Base-by-base conservation (phyloP, 2,797 vertebrate species). In the Micrastur ruficollis region DNA sequence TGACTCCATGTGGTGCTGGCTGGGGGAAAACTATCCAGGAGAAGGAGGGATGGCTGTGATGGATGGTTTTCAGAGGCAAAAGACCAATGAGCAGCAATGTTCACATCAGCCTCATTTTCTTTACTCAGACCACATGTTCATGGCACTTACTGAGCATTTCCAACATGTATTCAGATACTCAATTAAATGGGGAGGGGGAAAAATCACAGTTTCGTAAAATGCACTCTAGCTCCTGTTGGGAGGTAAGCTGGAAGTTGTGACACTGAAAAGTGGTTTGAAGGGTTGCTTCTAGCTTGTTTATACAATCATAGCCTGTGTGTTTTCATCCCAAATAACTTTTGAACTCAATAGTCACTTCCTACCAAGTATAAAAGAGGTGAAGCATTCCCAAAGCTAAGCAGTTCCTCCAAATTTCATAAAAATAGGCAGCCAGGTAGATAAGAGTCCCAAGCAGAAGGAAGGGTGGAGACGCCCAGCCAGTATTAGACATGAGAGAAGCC, bases 1-100 rank as follows among this genome's bases (percentile, higher is more conserved):
- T 96, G 97, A 97, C 94, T 96, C 93, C 94, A 66, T 93, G 96
- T 96, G 94, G 93, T 96, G n/a, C 26, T 86, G 84, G 29, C 47
- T 83, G 89, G 92, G n/a, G 94, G 81, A 87, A 89, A 86, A 34
- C 2, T 44, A 65, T 40, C 83, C 74, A 87, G 56, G 71, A 85
- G 83, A 91, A 90, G 16, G 11, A 78, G 18, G 40, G 27, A 58
- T 68, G 1, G 0, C 29, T 85, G 47, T 70, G 74, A 50, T 78
- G 31, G 81, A 47, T 1, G 1, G 15, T 27, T 15, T 61, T 92
- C 66, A 75, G 58, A 67, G 17, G 32, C 9, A 42, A 52, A 93
- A 82, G 52, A 62, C 11, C 4, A 27, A 31, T 25, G 32, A 83
- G 32, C 19, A 63, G 49, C 2, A 4, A 55, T 29, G 58, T 58